Evolutionary conservation across 2,113 vertebrate species (phyloP).

Genomic region (Pomatostomus ruficeps): DNA sequence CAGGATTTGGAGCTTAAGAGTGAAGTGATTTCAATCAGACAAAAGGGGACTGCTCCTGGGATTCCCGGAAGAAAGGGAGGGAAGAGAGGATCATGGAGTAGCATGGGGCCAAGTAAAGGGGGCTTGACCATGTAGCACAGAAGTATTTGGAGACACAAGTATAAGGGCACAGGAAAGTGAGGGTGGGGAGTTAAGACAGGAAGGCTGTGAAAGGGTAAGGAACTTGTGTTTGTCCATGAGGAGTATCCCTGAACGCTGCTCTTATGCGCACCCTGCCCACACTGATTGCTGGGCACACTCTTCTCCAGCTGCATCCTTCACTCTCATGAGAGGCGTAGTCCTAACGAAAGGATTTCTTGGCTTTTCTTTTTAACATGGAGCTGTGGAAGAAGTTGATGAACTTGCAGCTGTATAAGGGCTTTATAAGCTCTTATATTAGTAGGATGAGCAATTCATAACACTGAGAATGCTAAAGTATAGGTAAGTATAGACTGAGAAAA

Average conservation of each 20-base stretch:
- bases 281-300: background rate
- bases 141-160: background rate
- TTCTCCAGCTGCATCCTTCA: background rate
- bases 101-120: background rate
- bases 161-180: background rate
- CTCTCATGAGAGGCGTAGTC: background rate
- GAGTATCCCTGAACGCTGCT: background rate
- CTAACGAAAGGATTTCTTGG: background rate
- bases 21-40: background rate
- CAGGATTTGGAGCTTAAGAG: background rate
- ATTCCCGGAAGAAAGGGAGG: background rate
- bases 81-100: background rate
- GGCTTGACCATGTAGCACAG: rapidly evolving
- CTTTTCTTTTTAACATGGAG: background rate
- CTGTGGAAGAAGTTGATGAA: background rate
- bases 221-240: background rate
- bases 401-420: background rate
- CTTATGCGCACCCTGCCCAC: rapidly evolving
- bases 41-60: background rate
- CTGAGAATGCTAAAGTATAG: background rate
- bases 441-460: background rate
- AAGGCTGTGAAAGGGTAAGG: background rate
- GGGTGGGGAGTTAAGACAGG: background rate
- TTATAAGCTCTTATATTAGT: background rate
- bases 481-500: background rate